Evolutionary conservation across 30 jellyfish, hydroid and myxozoan genomes (phyloP).

Genomic region (Pseudorhiza aurosa): DNA sequence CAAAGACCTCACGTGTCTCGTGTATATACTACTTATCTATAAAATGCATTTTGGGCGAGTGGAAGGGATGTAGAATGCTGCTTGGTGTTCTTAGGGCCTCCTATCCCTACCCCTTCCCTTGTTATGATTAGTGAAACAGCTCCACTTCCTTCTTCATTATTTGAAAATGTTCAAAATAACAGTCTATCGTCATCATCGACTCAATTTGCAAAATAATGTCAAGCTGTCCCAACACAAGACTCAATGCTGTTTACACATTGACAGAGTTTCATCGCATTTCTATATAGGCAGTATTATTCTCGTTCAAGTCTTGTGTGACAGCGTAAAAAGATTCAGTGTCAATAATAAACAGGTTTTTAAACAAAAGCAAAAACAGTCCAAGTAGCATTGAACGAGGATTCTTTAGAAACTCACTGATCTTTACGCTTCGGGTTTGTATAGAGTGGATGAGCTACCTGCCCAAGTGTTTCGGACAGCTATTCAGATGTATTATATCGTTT

Average conservation of each 20-base stretch:
- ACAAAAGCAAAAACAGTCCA: not conserved
- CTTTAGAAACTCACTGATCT: constrained; percentile 34
- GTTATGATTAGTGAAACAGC: no score
- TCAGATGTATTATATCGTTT: not conserved
- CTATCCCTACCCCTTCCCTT: no score
- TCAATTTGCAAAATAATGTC: no score
- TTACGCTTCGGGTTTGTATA: constrained; percentile 21
- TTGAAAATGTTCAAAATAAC: no score
- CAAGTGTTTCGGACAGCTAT: not conserved
- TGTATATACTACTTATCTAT: no score
- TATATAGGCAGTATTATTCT: not conserved
- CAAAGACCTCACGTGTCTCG: no score
- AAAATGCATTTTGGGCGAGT: no score
- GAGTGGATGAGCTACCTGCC: constrained; percentile 40
- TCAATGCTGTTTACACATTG: not conserved
- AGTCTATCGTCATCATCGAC: no score
- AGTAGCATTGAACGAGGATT: not conserved
- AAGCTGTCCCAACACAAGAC: no score
- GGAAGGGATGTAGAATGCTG: no score
- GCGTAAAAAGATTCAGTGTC: not conserved
- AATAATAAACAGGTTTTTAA: constrained; percentile 47
- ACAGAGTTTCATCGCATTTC: not conserved
- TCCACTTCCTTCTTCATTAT: no score
- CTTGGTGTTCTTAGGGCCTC: no score
- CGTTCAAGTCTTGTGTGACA: not conserved